Evolutionary conservation across 1,140 invertebrate genomes (phyloP).

Genomic region (Macrosteles quadrilineatus): DNA sequence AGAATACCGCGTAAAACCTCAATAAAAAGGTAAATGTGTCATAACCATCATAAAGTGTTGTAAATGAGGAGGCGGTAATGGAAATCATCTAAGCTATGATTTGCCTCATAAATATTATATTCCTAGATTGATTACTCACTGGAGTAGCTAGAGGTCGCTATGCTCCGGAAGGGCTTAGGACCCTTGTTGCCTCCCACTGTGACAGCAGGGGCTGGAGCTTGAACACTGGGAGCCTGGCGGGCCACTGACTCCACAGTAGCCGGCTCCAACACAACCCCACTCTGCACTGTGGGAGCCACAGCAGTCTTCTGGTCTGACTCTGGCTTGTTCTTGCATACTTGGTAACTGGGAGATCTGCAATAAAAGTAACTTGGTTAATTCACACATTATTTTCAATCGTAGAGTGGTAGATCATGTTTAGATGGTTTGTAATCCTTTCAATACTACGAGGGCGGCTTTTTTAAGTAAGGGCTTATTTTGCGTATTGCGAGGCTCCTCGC

Average conservation of each 20-base stretch:
- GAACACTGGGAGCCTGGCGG: constrained; percentile 43
- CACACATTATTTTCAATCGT: constrained; percentile 13
- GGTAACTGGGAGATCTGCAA: constrained; percentile 52
- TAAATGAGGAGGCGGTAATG: too few relatives aligned
- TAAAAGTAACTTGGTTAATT: constrained; percentile 17
- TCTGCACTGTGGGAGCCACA: constrained; percentile 38
- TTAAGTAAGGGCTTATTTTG: not conserved
- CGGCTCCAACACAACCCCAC: constrained; percentile 48
- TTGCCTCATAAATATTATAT: too few relatives aligned
- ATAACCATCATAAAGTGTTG: too few relatives aligned
- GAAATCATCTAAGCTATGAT: too few relatives aligned
- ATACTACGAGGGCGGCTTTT: not conserved
- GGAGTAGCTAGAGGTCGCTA: constrained; percentile 59
- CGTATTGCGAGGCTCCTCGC: not conserved
- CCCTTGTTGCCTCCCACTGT: constrained; percentile 44
- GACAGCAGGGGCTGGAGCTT: not conserved
- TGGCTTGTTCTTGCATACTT: constrained; percentile 48
- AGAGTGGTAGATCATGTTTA: not conserved
- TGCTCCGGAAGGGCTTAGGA: constrained; percentile 49
- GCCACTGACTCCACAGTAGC: constrained; percentile 46
- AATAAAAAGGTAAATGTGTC: too few relatives aligned
- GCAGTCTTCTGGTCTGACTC: constrained; percentile 48
- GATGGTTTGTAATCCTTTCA: not conserved
- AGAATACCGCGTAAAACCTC: too few relatives aligned
- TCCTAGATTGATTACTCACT: too few relatives aligned